phyloP scores from a whole-genome alignment of 2,797 vertebrate genomes.

The Simalia tracyae region DNA sequence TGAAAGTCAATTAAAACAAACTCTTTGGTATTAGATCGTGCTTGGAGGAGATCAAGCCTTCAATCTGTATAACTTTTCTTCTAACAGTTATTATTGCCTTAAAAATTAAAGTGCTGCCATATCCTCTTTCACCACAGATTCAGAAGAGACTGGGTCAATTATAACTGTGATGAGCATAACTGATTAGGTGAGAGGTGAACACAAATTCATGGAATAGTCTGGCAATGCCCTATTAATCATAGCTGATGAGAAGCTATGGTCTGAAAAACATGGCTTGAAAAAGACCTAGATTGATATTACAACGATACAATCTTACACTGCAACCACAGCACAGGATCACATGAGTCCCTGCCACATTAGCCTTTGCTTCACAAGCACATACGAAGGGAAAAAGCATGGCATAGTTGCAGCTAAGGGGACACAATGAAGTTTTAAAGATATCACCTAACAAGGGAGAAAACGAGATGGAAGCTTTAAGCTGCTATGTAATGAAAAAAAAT shows the following conservation, averaged over 20 bases:
- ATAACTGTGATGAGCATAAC: background rate
- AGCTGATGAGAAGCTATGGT: background rate
- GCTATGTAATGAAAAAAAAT: background rate
- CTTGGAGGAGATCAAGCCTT: background rate
- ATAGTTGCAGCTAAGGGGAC: background rate
- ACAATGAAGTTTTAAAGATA: background rate
- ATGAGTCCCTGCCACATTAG: background rate
- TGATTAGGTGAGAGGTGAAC: background rate
- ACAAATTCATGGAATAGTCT: background rate
- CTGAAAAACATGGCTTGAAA: background rate
- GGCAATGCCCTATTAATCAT: background rate
- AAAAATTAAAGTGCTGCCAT: background rate
- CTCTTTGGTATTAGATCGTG: background rate
- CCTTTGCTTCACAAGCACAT: background rate
- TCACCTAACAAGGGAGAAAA: background rate
- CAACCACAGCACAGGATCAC: background rate
- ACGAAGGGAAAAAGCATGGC: background rate
- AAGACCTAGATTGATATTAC: background rate
- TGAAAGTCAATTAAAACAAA: background rate
- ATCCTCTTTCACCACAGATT: background rate
- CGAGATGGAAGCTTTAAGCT: background rate
- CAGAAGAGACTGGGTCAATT: background rate
- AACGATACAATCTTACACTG: background rate
- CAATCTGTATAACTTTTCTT: background rate
- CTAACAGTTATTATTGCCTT: background rate